phyloP scores from a whole-genome alignment of 2,113 vertebrate species.

The Neoarius graeffei region DNA sequence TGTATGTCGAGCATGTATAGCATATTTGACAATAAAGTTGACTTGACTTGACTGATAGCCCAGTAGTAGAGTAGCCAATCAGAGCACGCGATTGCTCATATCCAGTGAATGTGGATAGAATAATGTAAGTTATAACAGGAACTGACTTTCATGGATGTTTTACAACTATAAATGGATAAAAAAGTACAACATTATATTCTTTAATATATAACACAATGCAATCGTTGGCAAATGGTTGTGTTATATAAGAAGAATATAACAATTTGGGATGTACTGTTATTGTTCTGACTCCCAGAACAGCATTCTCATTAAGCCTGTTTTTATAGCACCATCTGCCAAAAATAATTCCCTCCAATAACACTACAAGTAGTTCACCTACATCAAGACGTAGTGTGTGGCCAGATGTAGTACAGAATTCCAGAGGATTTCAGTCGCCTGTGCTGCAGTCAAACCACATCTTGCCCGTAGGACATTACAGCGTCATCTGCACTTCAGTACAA shows the following conservation, averaged over 20 bases:
- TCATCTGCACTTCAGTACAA: background rate
- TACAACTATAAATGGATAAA: background rate
- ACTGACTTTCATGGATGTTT: background rate
- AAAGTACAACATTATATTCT: background rate
- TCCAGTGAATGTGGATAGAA: no score
- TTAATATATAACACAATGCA: background rate
- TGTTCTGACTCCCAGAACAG: conserved; percentile 3
- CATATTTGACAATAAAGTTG: no score
- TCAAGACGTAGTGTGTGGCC: conserved; percentile 69
- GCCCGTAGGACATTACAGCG: conserved; percentile 2
- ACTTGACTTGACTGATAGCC: no score
- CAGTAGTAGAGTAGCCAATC: no score
- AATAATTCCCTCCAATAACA: conserved; percentile 61
- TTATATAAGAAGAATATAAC: background rate
- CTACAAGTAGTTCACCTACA: conserved; percentile 55
- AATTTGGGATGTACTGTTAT: conserved; percentile 9
- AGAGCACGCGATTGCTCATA: no score
- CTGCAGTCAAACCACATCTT: conserved; percentile 51
- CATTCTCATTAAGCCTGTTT: conserved; percentile 48
- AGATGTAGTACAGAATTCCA: conserved; percentile 53
- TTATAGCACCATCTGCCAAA: conserved; percentile 58
- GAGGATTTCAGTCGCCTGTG: conserved; percentile 53
- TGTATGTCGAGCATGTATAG: no score
- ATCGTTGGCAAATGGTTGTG: background rate
- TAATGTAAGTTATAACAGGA: background rate